phyloP scores from a whole-genome alignment of 2,888 invertebrate species.

The Tromatobia lineatoria region DNA sequence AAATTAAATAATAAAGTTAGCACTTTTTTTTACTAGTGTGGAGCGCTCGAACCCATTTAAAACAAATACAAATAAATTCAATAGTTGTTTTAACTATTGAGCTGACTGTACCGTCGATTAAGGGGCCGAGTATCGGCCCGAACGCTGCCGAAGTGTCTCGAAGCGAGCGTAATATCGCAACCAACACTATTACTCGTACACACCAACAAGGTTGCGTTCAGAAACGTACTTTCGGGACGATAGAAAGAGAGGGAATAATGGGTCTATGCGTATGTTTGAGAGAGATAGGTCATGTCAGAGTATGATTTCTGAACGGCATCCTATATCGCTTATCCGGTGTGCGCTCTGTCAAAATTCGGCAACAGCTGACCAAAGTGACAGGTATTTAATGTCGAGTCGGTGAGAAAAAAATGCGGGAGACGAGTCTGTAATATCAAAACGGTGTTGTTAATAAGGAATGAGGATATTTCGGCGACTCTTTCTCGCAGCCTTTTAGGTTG shows the following conservation, averaged over 20 bases:
- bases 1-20: too few species aligned
- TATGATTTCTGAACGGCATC: too few species aligned
- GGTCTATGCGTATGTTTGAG: too few species aligned
- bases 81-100: too few species aligned
- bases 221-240: too few species aligned
- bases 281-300: too few species aligned
- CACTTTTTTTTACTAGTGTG: too few species aligned
- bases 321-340: background rate
- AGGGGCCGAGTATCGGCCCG: background rate
- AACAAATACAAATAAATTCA: too few species aligned
- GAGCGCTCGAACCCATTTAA: too few species aligned
- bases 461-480: background rate
- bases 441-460: background rate
- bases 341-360: constrained; percentile 13
- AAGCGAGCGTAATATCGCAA: background rate
- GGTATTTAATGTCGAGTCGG: background rate
- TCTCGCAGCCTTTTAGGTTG: constrained; percentile 15
- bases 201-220: too few species aligned
- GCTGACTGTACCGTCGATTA: background rate
- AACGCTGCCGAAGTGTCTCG: background rate
- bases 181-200: too few species aligned
- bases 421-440: background rate
- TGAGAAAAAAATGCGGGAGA: constrained; percentile 6
- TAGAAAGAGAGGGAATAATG: too few species aligned
- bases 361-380: constrained; percentile 37